Evolutionary conservation across 2,797 vertebrate genomes (phyloP), one percentile per base, ranked within the genome.

Genomic region (Lacerta bilineata): DNA sequence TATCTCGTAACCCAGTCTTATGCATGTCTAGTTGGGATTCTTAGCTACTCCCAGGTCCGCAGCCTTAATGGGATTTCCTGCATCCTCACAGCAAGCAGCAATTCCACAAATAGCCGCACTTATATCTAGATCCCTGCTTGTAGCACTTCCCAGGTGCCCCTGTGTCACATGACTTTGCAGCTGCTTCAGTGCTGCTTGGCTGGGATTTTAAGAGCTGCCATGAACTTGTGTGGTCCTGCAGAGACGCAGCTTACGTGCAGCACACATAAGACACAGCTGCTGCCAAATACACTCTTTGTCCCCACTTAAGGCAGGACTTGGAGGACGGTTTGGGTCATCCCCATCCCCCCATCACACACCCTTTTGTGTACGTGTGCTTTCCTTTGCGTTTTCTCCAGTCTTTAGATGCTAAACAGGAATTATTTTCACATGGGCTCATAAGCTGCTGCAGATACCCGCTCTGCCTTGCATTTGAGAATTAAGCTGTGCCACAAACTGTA

Each of bases 201-300:
- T 90, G 66, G 74, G 88, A 86, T 91, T 79, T 91, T 94, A 36
- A 84, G 94, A 91, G 90, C 8, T 41, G 90, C 89, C 90, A 74
- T 86, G 88, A 97, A 95, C 96, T 92, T 97, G 96, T 96, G 97
- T 97, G 96, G 96, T 96, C 97, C 95, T 95, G 94, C 95, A 96
- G 93, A 96, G 93, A 89, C 2, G 5, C 84, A 95, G 80, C 75
- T 90, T 94, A 92, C 15, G 74, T 94, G 93, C 18, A 2, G 91
- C 33, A 94, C 84, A 86, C 90, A 0, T 0, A 68, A 55, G 46
- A 29, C 86, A 76, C 87, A 84, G 91, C 91, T 86, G 86, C 84
- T 88, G 92, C 92, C 89, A 94, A 93, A 93, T 92, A 91, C 95
- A 95, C 90, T 91, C 90, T 91, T 92, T 94, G 87, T 93, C 96